Evolutionary conservation across 2,888 invertebrate genomes (phyloP).

Genomic region (Stictocephala bisonia): DNA sequence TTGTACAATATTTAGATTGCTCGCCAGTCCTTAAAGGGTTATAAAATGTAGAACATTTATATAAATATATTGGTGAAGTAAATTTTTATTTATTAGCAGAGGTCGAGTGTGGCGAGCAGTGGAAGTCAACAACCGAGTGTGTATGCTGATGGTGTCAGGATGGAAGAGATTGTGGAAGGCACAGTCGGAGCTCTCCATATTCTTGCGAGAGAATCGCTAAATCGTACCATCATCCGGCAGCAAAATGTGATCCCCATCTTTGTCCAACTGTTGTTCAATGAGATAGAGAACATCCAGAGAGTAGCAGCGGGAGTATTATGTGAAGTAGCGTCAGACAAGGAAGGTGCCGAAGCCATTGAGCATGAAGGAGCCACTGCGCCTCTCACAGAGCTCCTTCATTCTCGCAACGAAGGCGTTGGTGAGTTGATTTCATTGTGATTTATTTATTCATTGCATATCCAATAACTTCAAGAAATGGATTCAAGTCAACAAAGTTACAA

Average conservation of each 20-base stretch:
- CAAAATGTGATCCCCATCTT: conserved; percentile 96
- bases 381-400: conserved; percentile 94
- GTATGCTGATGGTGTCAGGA: conserved; percentile 96
- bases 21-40: too few species aligned
- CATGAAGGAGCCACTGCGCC: conserved; percentile 97
- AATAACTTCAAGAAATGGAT: too few species aligned
- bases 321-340: conserved; percentile 95
- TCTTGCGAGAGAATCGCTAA: conserved; percentile 92
- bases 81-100: too few species aligned
- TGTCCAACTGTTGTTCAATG: conserved; percentile 95
- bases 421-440: too few species aligned
- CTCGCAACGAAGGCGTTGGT: conserved; percentile 94
- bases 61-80: too few species aligned
- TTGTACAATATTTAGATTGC: too few species aligned
- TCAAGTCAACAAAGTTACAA: too few species aligned
- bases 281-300: conserved; percentile 96
- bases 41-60: too few species aligned
- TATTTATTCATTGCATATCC: too few species aligned
- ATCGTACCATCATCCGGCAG: conserved; percentile 91
- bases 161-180: conserved; percentile 99
- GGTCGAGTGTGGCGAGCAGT: conserved; percentile 85
- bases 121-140: conserved; percentile 73
- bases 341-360: conserved; percentile 97
- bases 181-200: conserved; percentile 98
- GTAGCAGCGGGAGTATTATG: conserved; percentile 97